Evolutionary conservation across 2,797 vertebrate species (phyloP).

Genomic region (Saxicola maurus): DNA sequence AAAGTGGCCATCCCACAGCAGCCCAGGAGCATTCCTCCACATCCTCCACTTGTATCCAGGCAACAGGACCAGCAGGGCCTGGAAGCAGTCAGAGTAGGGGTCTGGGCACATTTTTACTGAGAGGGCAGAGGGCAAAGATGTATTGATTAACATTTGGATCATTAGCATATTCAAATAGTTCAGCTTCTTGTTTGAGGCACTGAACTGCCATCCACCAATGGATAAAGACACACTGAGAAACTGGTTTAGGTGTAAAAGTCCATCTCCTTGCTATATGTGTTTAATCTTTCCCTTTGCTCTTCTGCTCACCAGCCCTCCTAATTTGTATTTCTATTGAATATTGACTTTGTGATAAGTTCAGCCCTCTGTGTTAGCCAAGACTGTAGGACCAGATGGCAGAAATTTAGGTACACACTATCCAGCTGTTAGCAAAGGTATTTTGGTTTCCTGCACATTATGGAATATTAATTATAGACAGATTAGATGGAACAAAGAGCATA

Average conservation of each 20-base stretch:
- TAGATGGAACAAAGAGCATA: background rate
- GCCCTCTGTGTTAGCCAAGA: background rate
- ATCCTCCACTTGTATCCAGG: constrained; percentile 48
- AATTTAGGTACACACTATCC: background rate
- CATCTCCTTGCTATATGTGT: background rate
- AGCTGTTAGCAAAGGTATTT: constrained; percentile 29
- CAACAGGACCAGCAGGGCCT: constrained; percentile 45
- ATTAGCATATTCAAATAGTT: background rate
- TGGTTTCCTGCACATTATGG: background rate
- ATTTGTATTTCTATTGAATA: background rate
- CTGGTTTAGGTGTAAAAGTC: background rate
- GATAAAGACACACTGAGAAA: background rate
- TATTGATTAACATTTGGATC: background rate
- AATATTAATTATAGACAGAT: constrained; percentile 19
- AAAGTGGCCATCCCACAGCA: constrained; percentile 42
- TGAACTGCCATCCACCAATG: background rate
- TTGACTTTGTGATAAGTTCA: background rate
- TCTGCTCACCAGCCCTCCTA: background rate
- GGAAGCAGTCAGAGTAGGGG: background rate
- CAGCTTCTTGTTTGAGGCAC: background rate
- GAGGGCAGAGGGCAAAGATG: background rate
- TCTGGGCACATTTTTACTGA: background rate
- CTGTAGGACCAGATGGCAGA: constrained; percentile 1
- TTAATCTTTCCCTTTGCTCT: background rate
- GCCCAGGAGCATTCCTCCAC: constrained; percentile 24